Base-by-base conservation (phyloP, 2,888 invertebrate genomes). In the Microdon myrmicae region DNA sequence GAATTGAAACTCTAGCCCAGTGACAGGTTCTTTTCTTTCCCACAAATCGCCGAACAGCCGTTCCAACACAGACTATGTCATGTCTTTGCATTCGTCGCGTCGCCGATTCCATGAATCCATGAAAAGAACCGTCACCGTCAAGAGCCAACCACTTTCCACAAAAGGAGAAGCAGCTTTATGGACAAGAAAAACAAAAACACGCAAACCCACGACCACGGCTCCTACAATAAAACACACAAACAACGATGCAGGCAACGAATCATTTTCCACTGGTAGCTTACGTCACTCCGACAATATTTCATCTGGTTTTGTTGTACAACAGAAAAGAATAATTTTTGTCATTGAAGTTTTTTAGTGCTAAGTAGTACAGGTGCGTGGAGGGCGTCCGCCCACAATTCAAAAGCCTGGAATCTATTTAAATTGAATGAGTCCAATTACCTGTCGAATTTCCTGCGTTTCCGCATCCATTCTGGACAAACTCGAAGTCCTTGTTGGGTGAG, bases 381-480 rank as follows among this genome's bases (percentile, higher is more conserved):
- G n/a, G n/a, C n/a, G n/a, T n/a, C n/a, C n/a, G n/a, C n/a, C n/a
- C n/a, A n/a, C n/a, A n/a, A n/a, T n/a, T n/a, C n/a, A n/a, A n/a
- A n/a, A n/a, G n/a, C n/a, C n/a, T n/a, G n/a, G n/a, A n/a, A n/a
- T n/a, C n/a, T n/a, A n/a, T n/a, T n/a, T n/a, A n/a, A n/a, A n/a
- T n/a, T n/a, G n/a, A n/a, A n/a, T n/a, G n/a, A n/a, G n/a, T n/a
- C n/a, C 10, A 29, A 8, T 74, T 74, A 77, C 77, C 78, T 77
- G 78, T 72, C 77, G 75, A 70, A 73, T 76, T 73, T 78, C 78
- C 73, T 75, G 78, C 64, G 78, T 75, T 72, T 79, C 78, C 67
- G 69, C 71, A 72, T 78, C 77, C 78, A 78, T 79, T 60, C 53
- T 68, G 45, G 41, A 56, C 55, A 48, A 17, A 14, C 19, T 20